A percentile compares a stretch with the other conserved stretches of the same genome.
Evolutionary conservation across 2,888 invertebrate genomes (phyloP).

Genomic region (Leptopterna dolabrata): DNA sequence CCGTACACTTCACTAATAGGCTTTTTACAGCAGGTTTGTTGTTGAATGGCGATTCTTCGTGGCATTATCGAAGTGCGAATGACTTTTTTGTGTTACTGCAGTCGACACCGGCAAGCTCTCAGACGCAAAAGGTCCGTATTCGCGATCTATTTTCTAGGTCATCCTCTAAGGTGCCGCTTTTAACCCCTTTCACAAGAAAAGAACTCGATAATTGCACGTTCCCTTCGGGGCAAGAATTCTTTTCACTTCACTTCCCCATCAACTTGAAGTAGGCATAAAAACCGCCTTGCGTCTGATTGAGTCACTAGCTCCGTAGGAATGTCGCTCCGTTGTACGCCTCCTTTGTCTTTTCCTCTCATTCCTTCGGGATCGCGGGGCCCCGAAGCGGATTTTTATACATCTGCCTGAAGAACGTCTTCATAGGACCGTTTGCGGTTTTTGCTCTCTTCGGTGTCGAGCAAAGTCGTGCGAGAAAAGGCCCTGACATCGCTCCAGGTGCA

Average conservation of each 20-base stretch:
- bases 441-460: background rate
- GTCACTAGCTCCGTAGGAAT: slow-evolving; percentile 35
- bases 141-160: slow-evolving; percentile 23
- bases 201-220: slow-evolving; percentile 19
- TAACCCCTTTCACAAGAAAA: slow-evolving; percentile 2
- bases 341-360: slow-evolving; percentile 26
- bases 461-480: background rate
- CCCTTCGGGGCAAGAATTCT: background rate
- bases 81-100: background rate
- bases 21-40: no score
- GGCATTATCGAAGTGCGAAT: no score
- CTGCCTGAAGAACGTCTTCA: slow-evolving; percentile 40
- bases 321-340: slow-evolving; percentile 28
- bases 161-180: slow-evolving; percentile 10
- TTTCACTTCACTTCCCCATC: slow-evolving; percentile 42
- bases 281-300: slow-evolving; percentile 34
- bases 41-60: no score
- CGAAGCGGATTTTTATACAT: slow-evolving; percentile 9
- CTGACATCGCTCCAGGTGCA: background rate
- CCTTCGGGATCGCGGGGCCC: background rate
- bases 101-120: background rate
- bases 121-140: background rate
- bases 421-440: background rate
- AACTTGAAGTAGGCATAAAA: background rate
- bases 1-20: no score